Conservation (phyloP, 2,888 invertebrate species). For the Spisula solida region DNA sequence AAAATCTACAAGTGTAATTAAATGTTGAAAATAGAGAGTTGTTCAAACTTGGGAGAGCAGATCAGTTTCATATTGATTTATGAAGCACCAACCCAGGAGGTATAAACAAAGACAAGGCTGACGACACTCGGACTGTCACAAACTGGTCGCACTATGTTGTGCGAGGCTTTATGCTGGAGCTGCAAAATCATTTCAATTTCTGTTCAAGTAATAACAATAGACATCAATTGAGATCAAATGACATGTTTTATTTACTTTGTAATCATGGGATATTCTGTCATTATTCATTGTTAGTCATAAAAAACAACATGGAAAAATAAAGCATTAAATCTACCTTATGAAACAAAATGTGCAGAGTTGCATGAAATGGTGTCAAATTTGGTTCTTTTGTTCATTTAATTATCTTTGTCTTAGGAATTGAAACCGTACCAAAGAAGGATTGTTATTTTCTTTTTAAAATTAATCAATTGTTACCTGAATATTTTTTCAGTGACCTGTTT, state of each 20-base stretch:
- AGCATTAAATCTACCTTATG: neutral
- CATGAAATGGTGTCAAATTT: conserved; percentile 40
- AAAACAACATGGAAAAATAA: neutral
- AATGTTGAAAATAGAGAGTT: neutral
- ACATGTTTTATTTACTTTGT: neutral
- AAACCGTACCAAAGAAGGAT: neutral
- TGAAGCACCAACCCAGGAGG: conserved; percentile 45
- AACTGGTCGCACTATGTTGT: conserved; percentile 11
- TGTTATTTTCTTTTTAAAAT: conserved; percentile 37
- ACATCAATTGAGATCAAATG: neutral
- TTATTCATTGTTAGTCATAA: neutral
- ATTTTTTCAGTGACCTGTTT: conserved; percentile 32
- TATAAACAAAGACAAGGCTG: conserved; percentile 26
- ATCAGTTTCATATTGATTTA: conserved; percentile 60
- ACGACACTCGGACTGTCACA: conserved; percentile 43
- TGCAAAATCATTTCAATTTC: conserved; percentile 22
- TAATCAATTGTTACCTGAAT: conserved; percentile 41
- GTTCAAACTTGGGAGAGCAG: conserved; percentile 36
- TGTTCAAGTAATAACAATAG: neutral
- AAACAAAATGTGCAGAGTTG: conserved; percentile 14
- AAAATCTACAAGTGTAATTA: neutral
- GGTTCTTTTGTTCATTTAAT: conserved; percentile 53
- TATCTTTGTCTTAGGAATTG: conserved; percentile 42
- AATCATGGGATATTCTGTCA: neutral
- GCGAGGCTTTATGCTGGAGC: conserved; percentile 4